Evolutionary conservation across 2,888 invertebrate species (phyloP).

Genomic region (Euzophera pinguis): DNA sequence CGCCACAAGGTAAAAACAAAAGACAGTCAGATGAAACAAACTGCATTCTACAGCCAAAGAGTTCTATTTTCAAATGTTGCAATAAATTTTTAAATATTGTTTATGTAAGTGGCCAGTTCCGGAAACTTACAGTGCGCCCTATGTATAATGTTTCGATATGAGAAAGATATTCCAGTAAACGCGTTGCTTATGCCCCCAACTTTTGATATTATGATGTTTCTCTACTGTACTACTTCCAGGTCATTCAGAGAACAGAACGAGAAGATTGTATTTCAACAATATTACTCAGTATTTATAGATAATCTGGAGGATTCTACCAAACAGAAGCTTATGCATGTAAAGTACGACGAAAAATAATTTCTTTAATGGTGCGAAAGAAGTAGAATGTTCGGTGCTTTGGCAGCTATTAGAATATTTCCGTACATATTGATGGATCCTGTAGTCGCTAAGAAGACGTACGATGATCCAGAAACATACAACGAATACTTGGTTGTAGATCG

Average conservation of each 20-base stretch:
- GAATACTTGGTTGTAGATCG: slow-evolving; percentile 19
- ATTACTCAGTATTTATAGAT: slow-evolving; percentile 33
- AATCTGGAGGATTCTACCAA: slow-evolving; percentile 27
- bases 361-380: slow-evolving; percentile 24
- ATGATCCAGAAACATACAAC: slow-evolving; percentile 23
- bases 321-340: slow-evolving; percentile 24
- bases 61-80: too few species aligned
- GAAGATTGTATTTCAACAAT: slow-evolving; percentile 28
- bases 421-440: slow-evolving; percentile 36
- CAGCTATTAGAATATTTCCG: slow-evolving; percentile 31
- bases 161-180: slow-evolving; percentile 36
- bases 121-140: too few species aligned
- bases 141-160: slow-evolving; percentile 59
- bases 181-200: slow-evolving; percentile 58
- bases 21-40: too few species aligned
- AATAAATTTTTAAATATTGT: too few species aligned
- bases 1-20: too few species aligned
- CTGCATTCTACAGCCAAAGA: too few species aligned
- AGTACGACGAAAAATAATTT: slow-evolving; percentile 23
- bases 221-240: slow-evolving; percentile 37
- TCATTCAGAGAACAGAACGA: slow-evolving; percentile 36
- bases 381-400: slow-evolving; percentile 21
- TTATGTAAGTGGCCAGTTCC: too few species aligned
- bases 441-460: slow-evolving; percentile 26
- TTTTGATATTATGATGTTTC: slow-evolving; percentile 45